Base-by-base conservation (phyloP, 2,797 vertebrate species). In the Aeoliscus strigatus region DNA sequence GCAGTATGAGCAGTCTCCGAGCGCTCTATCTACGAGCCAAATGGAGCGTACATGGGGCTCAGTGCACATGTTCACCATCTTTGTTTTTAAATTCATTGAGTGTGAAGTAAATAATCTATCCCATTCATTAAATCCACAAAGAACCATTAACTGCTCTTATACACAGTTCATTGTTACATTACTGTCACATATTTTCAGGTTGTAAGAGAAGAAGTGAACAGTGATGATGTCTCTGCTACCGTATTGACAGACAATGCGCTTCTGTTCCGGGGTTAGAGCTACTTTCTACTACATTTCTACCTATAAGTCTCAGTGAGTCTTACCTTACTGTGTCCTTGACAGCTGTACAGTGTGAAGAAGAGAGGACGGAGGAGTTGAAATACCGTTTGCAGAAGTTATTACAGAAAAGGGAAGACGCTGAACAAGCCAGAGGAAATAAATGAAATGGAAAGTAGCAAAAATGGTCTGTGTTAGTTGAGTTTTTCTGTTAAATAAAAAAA, bases 401-500 rank as follows among this genome's bases (percentile, higher is more conserved):
- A n/a, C 25, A 56, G 11, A 51, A 70, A 55, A 32, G 46, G 13
- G 40, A 60, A 74, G 61, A 73, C 61, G 60, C 61, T 40, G 76
- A 77, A 65, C 34, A 23, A 11, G 11, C 11, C 5, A 12, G 6
- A 32, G 12, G 5, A 66, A 27, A 10, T 2, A 27, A 16, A 23
- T 14, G 27, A 39, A 45, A 31, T 2, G 4, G 27, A 14, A 25
- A 27, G 1, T 29, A 2, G 18, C 3, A 3, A 37, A 27, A 37
- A 14, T 2, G 1, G 39, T 1, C 16, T 23, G 9, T 23, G 1
- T 44, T n/a, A 37, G 9, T 56, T 37, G 2, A 29, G 10, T 9
- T 24, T 9, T 51, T 42, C 6, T 21, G 18, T 21, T 13, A 46
- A 15, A 25, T 2, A 51, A 37, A 12, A 48, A 21, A 39, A 32